Conservation (phyloP, 2,797 vertebrate species). For the Novumbra hubbsi region DNA sequence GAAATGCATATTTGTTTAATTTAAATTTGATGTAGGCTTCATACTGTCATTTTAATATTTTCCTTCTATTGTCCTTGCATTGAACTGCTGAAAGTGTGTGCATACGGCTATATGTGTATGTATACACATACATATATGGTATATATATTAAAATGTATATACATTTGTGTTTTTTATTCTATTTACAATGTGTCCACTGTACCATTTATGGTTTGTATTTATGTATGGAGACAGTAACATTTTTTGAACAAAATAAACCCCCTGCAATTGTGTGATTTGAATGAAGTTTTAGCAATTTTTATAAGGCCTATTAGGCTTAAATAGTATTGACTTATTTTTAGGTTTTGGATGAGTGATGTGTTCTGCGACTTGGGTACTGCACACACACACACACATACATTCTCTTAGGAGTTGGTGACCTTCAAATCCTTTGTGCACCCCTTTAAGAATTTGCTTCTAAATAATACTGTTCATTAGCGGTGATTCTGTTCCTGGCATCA, state of each 20-base stretch:
- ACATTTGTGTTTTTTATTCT: slow-evolving; percentile 73
- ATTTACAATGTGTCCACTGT: slow-evolving; percentile 79
- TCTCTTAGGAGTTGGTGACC: background rate
- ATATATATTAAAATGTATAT: slow-evolving; percentile 70
- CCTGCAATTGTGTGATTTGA: slow-evolving; percentile 71
- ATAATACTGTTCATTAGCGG: background rate
- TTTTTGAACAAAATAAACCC: slow-evolving; percentile 93
- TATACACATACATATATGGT: slow-evolving; percentile 62
- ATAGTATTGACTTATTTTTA: background rate
- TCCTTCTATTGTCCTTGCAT: slow-evolving; percentile 52
- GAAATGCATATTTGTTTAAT: slow-evolving; percentile 49
- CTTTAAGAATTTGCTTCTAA: background rate
- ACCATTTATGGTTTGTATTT: slow-evolving; percentile 93
- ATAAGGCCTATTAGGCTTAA: background rate
- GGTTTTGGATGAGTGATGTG: background rate
- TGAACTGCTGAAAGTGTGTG: slow-evolving; percentile 69
- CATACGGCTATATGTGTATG: slow-evolving; percentile 56
- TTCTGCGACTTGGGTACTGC: background rate
- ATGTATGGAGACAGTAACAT: slow-evolving; percentile 90
- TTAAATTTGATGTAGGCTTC: slow-evolving; percentile 18
- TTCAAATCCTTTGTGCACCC: background rate
- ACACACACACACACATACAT: background rate
- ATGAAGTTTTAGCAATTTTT: background rate
- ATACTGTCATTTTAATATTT: slow-evolving; percentile 41
- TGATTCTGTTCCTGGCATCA: background rate